Evolutionary conservation across 2,797 vertebrate species (phyloP), one percentile per base, ranked within the genome.

Genomic region (Discoglossus pictus): DNA sequence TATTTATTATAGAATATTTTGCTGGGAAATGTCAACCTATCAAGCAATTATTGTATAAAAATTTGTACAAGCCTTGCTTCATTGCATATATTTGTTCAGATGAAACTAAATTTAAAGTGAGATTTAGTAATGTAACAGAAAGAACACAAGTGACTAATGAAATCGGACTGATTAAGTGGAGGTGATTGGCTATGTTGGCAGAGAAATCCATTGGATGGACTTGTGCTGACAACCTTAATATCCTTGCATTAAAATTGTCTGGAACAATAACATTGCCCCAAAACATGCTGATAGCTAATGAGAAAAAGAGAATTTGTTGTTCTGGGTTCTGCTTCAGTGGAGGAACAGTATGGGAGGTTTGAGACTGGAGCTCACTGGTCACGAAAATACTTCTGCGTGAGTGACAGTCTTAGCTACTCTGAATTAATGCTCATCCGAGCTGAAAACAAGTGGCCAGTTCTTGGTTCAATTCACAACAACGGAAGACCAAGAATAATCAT

Each of bases 351-450:
- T 54, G 39, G 38, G 38, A 27, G 46, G 58, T 52, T 44, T 17
- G 36, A 17, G 18, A 27, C 25, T 65, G 25, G 36, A n/a, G 9
- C 31, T 53, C 42, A 24, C 38, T 2, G 11, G 15, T 16, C 40
- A 56, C 23, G 35, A 66, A 61, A 39, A 52, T 23, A 23, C 20
- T 51, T 35, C 8, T 52, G 27, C 65, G 21, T 52, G 64, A 20
- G 20, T 2, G 3, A 65, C 56, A 73, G 25, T 56, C 52, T 56
- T 23, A 75, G 48, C 15, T 70, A 2, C 13, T 61, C 51, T 58
- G 53, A 53, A 50, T 66, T 63, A 67, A 13, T 58, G 35, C 16
- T 72, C 69, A 62, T 1, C 34, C 64, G 61, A 75, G 64, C 53
- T 65, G 39, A 74, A 42, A 38, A 50, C 15, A 68, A 63, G 59